Conservation (phyloP, 1,140 invertebrate species). For the Charaxes varanes region DNA sequence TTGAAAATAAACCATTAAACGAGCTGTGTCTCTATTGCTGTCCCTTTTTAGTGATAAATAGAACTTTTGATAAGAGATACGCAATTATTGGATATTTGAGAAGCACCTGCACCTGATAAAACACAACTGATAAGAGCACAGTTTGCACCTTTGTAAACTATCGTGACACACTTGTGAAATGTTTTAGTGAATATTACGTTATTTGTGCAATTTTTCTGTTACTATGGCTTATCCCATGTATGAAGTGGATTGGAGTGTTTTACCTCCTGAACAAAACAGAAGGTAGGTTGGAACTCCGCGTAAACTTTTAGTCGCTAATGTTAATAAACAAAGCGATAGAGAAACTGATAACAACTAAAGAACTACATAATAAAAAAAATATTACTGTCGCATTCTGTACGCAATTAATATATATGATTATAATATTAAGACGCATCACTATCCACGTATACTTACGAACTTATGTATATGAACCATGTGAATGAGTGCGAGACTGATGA, state of each 20-base stretch:
- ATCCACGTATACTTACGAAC: too few relatives aligned
- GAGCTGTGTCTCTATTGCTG: slow-evolving; percentile 59
- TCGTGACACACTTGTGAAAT: slow-evolving; percentile 56
- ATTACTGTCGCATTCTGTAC: too few relatives aligned
- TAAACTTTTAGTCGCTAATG: not conserved
- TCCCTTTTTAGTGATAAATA: slow-evolving; percentile 71
- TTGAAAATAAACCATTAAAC: slow-evolving; percentile 64
- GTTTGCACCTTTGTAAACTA: slow-evolving; percentile 55
- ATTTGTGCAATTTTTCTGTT: slow-evolving; percentile 30
- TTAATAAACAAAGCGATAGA: slow-evolving; percentile 3
- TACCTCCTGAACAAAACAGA: slow-evolving; percentile 87
- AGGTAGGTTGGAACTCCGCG: slow-evolving; percentile 74
- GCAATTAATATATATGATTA: too few relatives aligned
- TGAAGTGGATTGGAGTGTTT: slow-evolving; percentile 86
- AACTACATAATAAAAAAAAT: too few relatives aligned
- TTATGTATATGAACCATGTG: too few relatives aligned
- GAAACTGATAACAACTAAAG: too few relatives aligned
- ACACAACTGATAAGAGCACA: slow-evolving; percentile 64
- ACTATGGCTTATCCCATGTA: slow-evolving; percentile 75
- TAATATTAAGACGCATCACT: too few relatives aligned
- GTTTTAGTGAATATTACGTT: slow-evolving; percentile 43
- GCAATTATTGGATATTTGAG: slow-evolving; percentile 65
- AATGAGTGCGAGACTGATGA: too few relatives aligned
- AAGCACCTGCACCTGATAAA: slow-evolving; percentile 69
- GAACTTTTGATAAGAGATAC: slow-evolving; percentile 71